phyloP scores from a whole-genome alignment of 92 coral and sea anemone genomes.

The Metridium senile region DNA sequence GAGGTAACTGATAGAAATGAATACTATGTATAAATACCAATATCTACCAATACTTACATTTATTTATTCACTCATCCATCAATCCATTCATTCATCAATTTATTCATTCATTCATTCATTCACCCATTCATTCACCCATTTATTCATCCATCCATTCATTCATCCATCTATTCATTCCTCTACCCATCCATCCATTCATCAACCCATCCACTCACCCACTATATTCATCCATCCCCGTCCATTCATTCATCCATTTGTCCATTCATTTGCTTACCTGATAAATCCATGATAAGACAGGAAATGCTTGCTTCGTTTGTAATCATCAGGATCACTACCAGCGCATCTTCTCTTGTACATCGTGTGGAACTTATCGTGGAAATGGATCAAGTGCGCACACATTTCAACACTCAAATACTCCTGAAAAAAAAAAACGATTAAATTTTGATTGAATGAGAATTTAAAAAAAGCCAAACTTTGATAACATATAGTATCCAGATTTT shows the following conservation, averaged over 20 bases:
- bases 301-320: slow-evolving; percentile 66
- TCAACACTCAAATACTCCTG: slow-evolving; percentile 74
- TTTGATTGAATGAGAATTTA: background rate
- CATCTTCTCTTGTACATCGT: slow-evolving; percentile 82
- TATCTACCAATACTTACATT: too few species aligned
- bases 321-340: slow-evolving; percentile 78
- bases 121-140: background rate
- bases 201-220: background rate
- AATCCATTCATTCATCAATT: too few species aligned
- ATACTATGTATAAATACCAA: too few species aligned
- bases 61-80: too few species aligned
- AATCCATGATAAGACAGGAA: slow-evolving; percentile 82
- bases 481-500: too few species aligned
- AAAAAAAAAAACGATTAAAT: background rate
- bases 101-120: background rate
- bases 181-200: too few species aligned
- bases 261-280: slow-evolving; percentile 53
- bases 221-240: background rate
- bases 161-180: too few species aligned
- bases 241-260: background rate
- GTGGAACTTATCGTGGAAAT: slow-evolving; percentile 80
- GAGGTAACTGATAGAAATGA: slow-evolving; percentile 51
- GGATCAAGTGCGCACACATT: slow-evolving; percentile 70
- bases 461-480: background rate
- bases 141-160: background rate